Conservation (phyloP, 2,797 vertebrate genomes). For the Meda fulgida region DNA sequence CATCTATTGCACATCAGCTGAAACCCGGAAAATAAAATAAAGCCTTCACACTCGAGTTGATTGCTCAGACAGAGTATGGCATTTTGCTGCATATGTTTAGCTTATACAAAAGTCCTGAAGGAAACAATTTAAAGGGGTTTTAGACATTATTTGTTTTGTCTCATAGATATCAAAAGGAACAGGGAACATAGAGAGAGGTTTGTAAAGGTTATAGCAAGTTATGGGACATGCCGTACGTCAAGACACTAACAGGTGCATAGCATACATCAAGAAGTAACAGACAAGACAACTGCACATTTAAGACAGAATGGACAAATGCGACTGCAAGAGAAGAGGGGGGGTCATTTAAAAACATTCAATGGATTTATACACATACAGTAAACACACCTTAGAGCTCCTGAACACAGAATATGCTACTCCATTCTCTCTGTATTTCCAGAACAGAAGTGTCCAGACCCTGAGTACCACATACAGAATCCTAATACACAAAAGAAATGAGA, state of each 20-base stretch:
- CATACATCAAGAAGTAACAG: constrained; percentile 42
- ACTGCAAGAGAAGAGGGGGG: constrained; percentile 13
- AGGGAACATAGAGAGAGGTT: constrained; percentile 27
- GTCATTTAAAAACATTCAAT: not conserved
- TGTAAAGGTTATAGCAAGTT: constrained; percentile 36
- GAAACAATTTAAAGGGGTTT: constrained; percentile 53
- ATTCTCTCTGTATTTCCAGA: constrained; percentile 22
- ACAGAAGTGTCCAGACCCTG: constrained; percentile 34
- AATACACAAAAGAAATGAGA: not conserved
- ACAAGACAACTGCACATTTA: constrained; percentile 61
- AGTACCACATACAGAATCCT: constrained; percentile 34
- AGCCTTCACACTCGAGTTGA: not conserved
- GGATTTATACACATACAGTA: constrained; percentile 5
- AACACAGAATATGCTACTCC: constrained; percentile 24
- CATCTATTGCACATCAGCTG: constrained; percentile 38
- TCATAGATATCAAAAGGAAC: constrained; percentile 8
- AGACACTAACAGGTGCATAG: constrained; percentile 56
- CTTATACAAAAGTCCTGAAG: constrained; percentile 39
- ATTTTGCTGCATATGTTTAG: constrained; percentile 42
- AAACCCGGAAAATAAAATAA: constrained; percentile 8
- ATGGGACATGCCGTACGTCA: constrained; percentile 48
- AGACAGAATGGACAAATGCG: constrained; percentile 46
- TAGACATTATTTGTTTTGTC: constrained; percentile 4
- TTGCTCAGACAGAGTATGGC: constrained; percentile 24
- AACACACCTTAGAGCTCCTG: not conserved